Evolutionary conservation across 2,888 invertebrate species (phyloP).

Genomic region (Melipona bicolor): DNA sequence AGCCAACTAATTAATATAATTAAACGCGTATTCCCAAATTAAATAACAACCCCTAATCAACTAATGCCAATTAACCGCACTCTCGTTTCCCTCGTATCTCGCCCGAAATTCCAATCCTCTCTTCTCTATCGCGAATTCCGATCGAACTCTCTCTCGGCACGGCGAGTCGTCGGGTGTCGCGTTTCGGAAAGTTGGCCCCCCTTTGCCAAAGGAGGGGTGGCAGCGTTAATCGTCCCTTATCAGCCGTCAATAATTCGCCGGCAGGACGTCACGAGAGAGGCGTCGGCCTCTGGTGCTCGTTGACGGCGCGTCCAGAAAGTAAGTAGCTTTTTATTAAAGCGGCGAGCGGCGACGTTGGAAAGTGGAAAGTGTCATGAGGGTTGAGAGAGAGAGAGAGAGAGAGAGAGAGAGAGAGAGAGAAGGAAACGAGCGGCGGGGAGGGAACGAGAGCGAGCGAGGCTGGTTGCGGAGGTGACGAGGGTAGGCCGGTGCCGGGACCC

Average conservation of each 20-base stretch:
- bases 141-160: background rate
- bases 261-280: conserved; percentile 35
- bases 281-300: conserved; percentile 45
- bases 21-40: background rate
- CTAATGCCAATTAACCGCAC: background rate
- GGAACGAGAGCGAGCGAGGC: conserved; percentile 71
- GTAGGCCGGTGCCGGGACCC: conserved; percentile 65
- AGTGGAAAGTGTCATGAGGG: conserved; percentile 20
- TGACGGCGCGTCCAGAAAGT: conserved; percentile 64
- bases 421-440: conserved; percentile 48
- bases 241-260: conserved; percentile 53
- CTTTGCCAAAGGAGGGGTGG: background rate
- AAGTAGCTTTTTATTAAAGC: conserved; percentile 79
- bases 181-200: conserved; percentile 8
- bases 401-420: conserved; percentile 6
- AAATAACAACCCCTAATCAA: background rate
- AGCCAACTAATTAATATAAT: background rate
- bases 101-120: background rate
- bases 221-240: conserved; percentile 46
- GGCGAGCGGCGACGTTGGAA: conserved; percentile 49
- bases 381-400: background rate
- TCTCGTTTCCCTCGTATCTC: background rate
- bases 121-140: conserved; percentile 1
- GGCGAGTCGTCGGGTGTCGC: background rate
- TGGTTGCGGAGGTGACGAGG: conserved; percentile 78